These are phyloP conservation scores for Harpagoxenus sublaevis DNA, from an alignment of 2,888 invertebrate genomes.

Conservation along the genomic window DNA sequence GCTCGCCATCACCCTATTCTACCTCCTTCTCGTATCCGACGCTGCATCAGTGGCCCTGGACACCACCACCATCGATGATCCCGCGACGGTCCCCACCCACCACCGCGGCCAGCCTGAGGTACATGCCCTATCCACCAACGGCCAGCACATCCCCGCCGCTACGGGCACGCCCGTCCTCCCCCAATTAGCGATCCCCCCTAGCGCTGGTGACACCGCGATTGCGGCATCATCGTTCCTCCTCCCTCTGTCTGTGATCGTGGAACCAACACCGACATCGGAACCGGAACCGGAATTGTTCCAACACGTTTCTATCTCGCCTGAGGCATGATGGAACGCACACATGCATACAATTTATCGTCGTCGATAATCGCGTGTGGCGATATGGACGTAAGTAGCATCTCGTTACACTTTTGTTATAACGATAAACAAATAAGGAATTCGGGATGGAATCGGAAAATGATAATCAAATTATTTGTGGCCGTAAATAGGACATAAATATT, in stretches of 20 bases:
- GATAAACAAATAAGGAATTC: not conserved
- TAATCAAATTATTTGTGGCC: not conserved
- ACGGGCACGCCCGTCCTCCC: slow-evolving; percentile 78
- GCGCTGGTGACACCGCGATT: slow-evolving; percentile 29
- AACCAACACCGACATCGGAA: not conserved
- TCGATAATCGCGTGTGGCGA: not conserved
- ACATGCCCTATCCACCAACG: slow-evolving; percentile 80
- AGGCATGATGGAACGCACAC: too few relatives aligned
- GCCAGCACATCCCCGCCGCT: slow-evolving; percentile 77
- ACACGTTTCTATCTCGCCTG: slow-evolving; percentile 1
- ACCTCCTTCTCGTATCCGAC: slow-evolving; percentile 80
- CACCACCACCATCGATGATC: slow-evolving; percentile 81
- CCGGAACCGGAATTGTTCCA: slow-evolving; percentile 9
- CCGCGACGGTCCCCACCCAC: slow-evolving; percentile 82
- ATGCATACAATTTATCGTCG: not conserved
- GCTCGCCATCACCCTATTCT: slow-evolving; percentile 79
- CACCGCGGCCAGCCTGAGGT: slow-evolving; percentile 83
- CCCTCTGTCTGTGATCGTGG: slow-evolving; percentile 44
- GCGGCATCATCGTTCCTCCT: slow-evolving; percentile 36
- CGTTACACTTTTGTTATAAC: not conserved
- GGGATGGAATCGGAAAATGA: not conserved
- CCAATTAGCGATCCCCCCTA: slow-evolving; percentile 79
- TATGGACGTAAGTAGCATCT: slow-evolving; percentile 25
- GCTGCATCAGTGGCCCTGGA: slow-evolving; percentile 83
- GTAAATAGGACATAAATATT: not conserved